Conservation (phyloP, 2,888 invertebrate genomes). For the Blera fallax region DNA sequence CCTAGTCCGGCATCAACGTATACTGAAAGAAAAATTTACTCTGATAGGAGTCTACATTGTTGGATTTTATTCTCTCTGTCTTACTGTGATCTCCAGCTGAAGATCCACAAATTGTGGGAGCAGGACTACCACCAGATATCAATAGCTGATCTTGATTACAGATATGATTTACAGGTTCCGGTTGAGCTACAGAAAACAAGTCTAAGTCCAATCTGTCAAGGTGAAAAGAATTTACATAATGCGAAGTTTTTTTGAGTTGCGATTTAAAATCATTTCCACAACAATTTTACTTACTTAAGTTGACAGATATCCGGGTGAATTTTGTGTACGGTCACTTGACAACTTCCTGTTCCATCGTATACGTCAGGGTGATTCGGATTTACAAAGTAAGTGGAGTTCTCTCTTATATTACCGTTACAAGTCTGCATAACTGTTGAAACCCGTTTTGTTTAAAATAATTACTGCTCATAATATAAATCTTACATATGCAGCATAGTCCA, state of each 20-base stretch:
- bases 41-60: background rate
- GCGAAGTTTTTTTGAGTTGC: background rate
- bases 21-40: conserved; percentile 83
- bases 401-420: conserved; percentile 89
- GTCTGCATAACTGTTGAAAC: conserved; percentile 86
- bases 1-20: conserved; percentile 89
- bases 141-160: conserved; percentile 94
- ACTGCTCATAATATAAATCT: conserved; percentile 35
- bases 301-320: conserved; percentile 91
- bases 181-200: conserved; percentile 89
- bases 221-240: no score
- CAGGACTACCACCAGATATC: conserved; percentile 90
- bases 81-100: conserved; percentile 92
- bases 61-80: conserved; percentile 70
- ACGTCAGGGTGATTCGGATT: conserved; percentile 89
- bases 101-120: conserved; percentile 90
- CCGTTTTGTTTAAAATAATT: background rate
- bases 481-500: conserved; percentile 81
- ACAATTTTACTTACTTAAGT: conserved; percentile 84
- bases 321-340: conserved; percentile 91
- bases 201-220: conserved; percentile 88
- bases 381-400: conserved; percentile 94
- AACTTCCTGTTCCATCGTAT: conserved; percentile 91
- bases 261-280: background rate
- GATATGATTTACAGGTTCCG: conserved; percentile 89